Conservation (phyloP, 2,888 invertebrate genomes). For the Noctua pronuba region DNA sequence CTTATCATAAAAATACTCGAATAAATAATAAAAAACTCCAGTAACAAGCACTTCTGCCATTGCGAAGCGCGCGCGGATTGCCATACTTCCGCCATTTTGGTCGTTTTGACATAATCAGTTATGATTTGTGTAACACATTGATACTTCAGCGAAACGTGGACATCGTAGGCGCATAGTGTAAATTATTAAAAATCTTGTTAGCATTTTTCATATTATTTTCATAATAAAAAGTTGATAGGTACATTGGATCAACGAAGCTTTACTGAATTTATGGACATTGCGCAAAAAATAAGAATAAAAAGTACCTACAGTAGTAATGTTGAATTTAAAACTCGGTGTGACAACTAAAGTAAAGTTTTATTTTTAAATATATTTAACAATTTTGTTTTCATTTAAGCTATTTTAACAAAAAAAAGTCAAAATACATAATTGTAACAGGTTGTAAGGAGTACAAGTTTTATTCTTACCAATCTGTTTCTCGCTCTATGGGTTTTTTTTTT, state of each 20-base stretch:
- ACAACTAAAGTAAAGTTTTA: neutral
- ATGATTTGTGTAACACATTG: constrained; percentile 61
- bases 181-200: constrained; percentile 43
- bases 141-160: constrained; percentile 40
- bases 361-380: neutral
- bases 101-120: constrained; percentile 50
- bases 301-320: too few relatives aligned
- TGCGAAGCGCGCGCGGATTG: constrained; percentile 21
- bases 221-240: constrained; percentile 9
- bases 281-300: neutral
- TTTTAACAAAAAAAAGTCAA: neutral
- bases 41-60: constrained; percentile 19
- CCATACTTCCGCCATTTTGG: constrained; percentile 44
- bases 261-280: constrained; percentile 12
- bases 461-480: neutral
- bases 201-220: constrained; percentile 19
- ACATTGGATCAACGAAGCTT: neutral
- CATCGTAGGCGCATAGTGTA: constrained; percentile 43
- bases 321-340: neutral
- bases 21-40: constrained; percentile 43
- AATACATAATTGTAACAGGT: too few relatives aligned
- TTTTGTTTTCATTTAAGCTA: neutral
- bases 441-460: neutral
- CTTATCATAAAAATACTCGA: constrained; percentile 18
- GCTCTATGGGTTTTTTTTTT: neutral